These are phyloP conservation scores for Microtus oregoni DNA, from an alignment of 2,113 vertebrate genomes.

Conservation along the genomic window DNA sequence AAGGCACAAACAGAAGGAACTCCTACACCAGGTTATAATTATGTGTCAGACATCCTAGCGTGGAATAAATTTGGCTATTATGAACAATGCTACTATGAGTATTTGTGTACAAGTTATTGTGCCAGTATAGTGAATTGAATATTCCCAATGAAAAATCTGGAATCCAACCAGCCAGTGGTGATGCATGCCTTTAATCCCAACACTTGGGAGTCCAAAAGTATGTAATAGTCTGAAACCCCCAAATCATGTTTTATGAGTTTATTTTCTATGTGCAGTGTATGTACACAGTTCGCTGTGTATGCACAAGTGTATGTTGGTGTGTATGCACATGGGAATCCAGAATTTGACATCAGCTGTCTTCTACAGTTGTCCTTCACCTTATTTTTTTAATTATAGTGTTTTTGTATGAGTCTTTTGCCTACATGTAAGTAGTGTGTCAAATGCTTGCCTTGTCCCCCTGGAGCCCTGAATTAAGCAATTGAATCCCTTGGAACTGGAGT, in stretches of 20 bases:
- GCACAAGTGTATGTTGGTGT: not conserved
- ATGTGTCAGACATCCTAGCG: not conserved
- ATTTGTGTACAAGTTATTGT: conserved; percentile 9
- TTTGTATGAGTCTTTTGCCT: not conserved
- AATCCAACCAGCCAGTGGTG: not conserved
- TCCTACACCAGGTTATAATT: not conserved
- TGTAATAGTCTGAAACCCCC: not conserved
- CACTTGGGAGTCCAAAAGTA: not conserved
- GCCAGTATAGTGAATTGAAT: not conserved
- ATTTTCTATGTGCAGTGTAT: not conserved
- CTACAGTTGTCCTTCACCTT: not conserved
- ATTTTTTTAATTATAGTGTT: not conserved
- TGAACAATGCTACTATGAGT: conserved; percentile 21
- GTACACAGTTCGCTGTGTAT: not conserved
- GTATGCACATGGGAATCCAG: not conserved
- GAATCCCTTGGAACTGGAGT: not conserved
- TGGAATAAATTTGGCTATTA: conserved; percentile 22
- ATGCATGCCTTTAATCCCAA: not conserved
- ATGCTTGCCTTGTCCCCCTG: not conserved
- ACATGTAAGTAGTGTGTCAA: not conserved
- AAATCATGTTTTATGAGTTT: not conserved
- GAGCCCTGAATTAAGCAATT: not conserved
- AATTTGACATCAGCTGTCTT: not conserved
- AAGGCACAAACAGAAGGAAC: too few relatives aligned
- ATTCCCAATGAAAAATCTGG: not conserved